A percentile compares a stretch with the other conserved stretches of the same genome.
These are phyloP conservation scores for Heliconius himera DNA, from an alignment of 1,140 invertebrate species.

Conservation along the genomic window DNA sequence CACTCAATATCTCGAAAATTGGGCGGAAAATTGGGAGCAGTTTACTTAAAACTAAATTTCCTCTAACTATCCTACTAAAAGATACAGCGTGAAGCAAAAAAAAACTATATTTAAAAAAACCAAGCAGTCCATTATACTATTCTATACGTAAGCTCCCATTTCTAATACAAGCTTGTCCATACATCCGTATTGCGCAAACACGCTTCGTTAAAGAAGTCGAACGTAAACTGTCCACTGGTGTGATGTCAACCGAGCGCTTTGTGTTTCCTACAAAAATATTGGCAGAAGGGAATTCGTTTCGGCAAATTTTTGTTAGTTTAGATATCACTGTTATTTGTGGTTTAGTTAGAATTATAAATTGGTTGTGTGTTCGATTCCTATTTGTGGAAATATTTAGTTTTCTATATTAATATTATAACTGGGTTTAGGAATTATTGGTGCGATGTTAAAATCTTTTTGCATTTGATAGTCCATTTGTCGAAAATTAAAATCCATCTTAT, in stretches of 20 bases:
- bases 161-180: not conserved
- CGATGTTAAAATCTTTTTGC: no score
- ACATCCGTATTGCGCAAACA: slow-evolving; percentile 9
- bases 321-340: not conserved
- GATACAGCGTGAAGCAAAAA: not conserved
- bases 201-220: slow-evolving; percentile 14
- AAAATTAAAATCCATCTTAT: no score
- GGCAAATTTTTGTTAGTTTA: not conserved
- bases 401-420: no score
- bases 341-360: not conserved
- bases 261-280: slow-evolving; percentile 11
- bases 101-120: not conserved
- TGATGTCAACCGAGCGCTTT: slow-evolving; percentile 10
- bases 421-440: no score
- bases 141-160: not conserved
- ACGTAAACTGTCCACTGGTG: slow-evolving; percentile 4
- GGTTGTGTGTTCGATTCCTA: not conserved
- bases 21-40: no score
- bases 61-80: no score
- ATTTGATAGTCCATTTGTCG: no score
- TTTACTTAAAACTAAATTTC: no score
- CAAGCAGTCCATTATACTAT: not conserved
- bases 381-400: not conserved
- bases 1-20: no score
- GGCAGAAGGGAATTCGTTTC: not conserved